phyloP scores from a whole-genome alignment of 2,888 invertebrate genomes.

The Tenthredo amoena region DNA sequence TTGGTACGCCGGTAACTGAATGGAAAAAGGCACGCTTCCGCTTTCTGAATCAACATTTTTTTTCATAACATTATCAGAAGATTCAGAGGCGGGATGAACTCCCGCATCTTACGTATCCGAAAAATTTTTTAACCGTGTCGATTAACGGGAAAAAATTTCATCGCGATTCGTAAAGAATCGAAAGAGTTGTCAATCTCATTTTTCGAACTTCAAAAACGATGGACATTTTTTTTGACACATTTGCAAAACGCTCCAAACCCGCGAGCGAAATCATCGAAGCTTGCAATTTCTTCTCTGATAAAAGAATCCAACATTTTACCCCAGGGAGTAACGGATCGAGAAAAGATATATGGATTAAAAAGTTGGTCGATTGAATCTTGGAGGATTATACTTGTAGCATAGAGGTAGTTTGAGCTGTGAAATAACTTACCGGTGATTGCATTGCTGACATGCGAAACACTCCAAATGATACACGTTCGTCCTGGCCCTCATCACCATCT shows the following conservation, averaged over 20 bases:
- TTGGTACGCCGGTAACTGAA: conserved; percentile 58
- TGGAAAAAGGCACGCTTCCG: conserved; percentile 36
- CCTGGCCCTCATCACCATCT: conserved; percentile 99
- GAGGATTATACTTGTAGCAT: too few relatives aligned
- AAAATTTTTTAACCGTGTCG: background rate
- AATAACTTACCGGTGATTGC: conserved; percentile 92
- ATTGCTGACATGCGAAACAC: conserved; percentile 99
- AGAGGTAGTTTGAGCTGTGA: background rate
- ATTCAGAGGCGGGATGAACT: background rate
- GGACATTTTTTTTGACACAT: too few relatives aligned
- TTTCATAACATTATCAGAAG: background rate
- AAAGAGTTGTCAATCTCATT: background rate
- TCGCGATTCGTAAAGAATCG: background rate
- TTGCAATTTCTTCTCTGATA: too few relatives aligned
- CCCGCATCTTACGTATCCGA: background rate
- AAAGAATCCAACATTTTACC: too few relatives aligned
- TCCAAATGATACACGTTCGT: conserved; percentile 98
- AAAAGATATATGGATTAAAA: background rate
- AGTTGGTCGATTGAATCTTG: background rate
- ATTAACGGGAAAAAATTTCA: background rate
- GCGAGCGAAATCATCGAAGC: too few relatives aligned
- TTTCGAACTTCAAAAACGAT: too few relatives aligned
- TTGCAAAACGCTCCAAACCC: too few relatives aligned
- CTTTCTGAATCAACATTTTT: background rate
- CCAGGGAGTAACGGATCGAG: too few relatives aligned